These are phyloP conservation scores for Synanceia verrucosa DNA, from an alignment of 2,797 vertebrate genomes.

Conservation along the genomic window DNA sequence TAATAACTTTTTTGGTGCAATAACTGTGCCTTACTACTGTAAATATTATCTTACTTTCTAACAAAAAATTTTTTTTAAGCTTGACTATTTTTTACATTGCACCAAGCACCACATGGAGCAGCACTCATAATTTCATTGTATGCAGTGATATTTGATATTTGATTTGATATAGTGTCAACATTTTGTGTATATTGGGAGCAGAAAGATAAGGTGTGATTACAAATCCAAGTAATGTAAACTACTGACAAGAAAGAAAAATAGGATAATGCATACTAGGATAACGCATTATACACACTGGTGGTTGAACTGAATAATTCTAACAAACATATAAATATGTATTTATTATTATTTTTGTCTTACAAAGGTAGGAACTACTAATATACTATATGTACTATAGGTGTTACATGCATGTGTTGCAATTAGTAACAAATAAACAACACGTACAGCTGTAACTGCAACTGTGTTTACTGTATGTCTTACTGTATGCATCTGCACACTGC, in stretches of 20 bases:
- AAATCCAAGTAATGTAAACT: conserved; percentile 2
- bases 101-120: too few species aligned
- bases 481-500: background rate
- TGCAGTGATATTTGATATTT: too few species aligned
- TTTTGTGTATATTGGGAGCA: background rate
- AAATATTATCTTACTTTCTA: too few species aligned
- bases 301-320: background rate
- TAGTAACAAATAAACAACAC: background rate
- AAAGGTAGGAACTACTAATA: background rate
- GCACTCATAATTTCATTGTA: too few species aligned
- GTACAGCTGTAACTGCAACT: background rate
- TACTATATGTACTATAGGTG: background rate
- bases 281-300: background rate
- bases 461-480: background rate
- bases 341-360: background rate
- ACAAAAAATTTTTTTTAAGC: too few species aligned
- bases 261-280: background rate
- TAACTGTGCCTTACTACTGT: too few species aligned
- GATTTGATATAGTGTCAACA: background rate
- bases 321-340: background rate
- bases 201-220: conserved; percentile 1
- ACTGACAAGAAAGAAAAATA: background rate
- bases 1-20: too few species aligned
- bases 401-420: background rate
- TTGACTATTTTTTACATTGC: too few species aligned